Evolutionary conservation across 2,888 invertebrate genomes (phyloP).

Genomic region (Pachliopta kotzebuea): DNA sequence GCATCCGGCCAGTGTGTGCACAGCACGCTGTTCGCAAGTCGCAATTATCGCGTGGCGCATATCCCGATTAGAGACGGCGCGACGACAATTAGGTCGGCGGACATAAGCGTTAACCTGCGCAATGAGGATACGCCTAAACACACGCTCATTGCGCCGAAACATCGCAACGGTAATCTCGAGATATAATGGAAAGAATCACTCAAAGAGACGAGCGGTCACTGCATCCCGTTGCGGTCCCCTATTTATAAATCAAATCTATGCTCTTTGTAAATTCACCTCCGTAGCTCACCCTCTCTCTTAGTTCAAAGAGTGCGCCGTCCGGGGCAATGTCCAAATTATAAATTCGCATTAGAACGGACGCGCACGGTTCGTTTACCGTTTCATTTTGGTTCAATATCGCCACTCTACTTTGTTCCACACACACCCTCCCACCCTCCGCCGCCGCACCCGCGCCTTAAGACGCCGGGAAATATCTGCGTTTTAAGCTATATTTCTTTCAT

Average conservation of each 20-base stretch:
- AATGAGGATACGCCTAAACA: constrained; percentile 79
- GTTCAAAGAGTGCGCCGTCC: constrained; percentile 74
- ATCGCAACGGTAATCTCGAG: constrained; percentile 43
- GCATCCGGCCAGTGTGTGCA: constrained; percentile 35
- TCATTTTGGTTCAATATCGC: constrained; percentile 81
- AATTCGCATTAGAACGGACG: constrained; percentile 81
- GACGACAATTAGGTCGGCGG: constrained; percentile 78
- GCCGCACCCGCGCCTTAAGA: constrained; percentile 68
- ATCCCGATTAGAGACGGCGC: constrained; percentile 76
- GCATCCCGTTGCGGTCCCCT: constrained; percentile 45
- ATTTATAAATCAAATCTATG: constrained; percentile 73
- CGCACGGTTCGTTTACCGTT: constrained; percentile 81
- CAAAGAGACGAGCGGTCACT: constrained; percentile 45
- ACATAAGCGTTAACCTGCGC: constrained; percentile 75
- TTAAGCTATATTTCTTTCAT: constrained; percentile 83
- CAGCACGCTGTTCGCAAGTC: constrained; percentile 38
- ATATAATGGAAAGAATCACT: constrained; percentile 51
- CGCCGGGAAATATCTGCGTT: constrained; percentile 81
- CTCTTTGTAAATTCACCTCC: constrained; percentile 72
- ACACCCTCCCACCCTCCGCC: constrained; percentile 57
- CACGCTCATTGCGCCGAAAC: constrained; percentile 63
- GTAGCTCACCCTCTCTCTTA: constrained; percentile 52
- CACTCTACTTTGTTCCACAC: constrained; percentile 81
- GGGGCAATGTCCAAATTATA: constrained; percentile 80
- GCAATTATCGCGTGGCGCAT: constrained; percentile 78